Evolutionary conservation across 2,113 vertebrate species (phyloP).

Genomic region (Riparia riparia): DNA sequence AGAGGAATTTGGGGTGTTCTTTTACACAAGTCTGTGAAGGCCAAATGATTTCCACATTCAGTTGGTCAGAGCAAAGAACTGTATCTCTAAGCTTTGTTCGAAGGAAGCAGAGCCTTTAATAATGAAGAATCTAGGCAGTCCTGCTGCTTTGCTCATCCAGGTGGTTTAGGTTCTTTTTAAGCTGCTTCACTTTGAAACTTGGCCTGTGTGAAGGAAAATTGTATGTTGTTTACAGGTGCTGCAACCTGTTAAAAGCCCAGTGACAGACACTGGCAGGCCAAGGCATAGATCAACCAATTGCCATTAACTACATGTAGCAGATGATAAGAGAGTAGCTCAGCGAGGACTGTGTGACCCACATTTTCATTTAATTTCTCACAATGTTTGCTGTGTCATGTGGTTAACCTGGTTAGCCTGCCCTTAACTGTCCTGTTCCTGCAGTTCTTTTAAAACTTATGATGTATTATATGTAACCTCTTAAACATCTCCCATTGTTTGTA

Average conservation of each 20-base stretch:
- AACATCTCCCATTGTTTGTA: constrained; percentile 58
- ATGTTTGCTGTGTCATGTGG: background rate
- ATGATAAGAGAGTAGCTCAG: background rate
- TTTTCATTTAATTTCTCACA: background rate
- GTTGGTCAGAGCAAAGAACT: background rate
- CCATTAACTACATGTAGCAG: background rate
- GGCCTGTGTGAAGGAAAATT: background rate
- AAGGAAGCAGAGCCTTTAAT: background rate
- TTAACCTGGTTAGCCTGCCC: background rate
- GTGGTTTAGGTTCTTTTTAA: background rate
- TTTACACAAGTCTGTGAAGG: background rate
- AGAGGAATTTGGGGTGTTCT: background rate
- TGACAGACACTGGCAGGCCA: background rate
- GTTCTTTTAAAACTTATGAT: background rate
- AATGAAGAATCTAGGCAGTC: background rate
- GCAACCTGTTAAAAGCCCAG: background rate
- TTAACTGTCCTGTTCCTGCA: background rate
- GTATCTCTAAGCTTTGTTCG: background rate
- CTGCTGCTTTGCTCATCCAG: background rate
- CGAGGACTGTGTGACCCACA: background rate
- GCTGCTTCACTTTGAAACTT: background rate
- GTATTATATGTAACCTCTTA: constrained; percentile 29
- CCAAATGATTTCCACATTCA: background rate
- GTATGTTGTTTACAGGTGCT: background rate
- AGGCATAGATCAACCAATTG: background rate